A percentile compares a stretch with the other conserved stretches of the same genome.
Conservation (phyloP, 2,113 vertebrate genomes). For the Heptranchias perlo region DNA sequence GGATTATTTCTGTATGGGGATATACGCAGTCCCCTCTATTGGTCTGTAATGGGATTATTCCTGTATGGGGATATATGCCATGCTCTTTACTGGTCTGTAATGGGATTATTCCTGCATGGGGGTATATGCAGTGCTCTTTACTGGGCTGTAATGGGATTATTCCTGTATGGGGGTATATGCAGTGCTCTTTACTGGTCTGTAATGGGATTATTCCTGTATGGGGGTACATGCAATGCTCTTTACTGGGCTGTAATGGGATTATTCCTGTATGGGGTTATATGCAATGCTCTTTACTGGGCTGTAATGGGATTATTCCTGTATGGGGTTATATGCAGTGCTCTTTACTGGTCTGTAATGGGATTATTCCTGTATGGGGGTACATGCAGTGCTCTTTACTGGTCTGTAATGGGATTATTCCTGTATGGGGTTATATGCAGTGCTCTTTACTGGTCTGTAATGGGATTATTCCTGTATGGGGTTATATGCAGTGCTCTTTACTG, state of each 20-base stretch:
- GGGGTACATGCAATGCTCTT: not conserved
- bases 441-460: too few species aligned
- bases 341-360: too few species aligned
- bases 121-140: not conserved
- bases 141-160: not conserved
- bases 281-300: not conserved
- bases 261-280: not conserved
- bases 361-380: not conserved
- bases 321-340: not conserved
- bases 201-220: too few species aligned
- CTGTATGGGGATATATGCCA: too few species aligned
- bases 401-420: not conserved
- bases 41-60: too few species aligned
- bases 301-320: not conserved
- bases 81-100: not conserved
- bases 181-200: too few species aligned
- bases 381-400: not conserved
- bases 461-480: not conserved
- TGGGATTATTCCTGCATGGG: not conserved
- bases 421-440: not conserved
- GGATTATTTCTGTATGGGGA: too few species aligned
- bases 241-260: not conserved
- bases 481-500: too few species aligned
- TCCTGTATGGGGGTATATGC: not conserved
- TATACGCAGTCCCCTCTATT: too few species aligned